A percentile compares a stretch with the other conserved stretches of the same genome.
Evolutionary conservation across 2,113 vertebrate species (phyloP).

Genomic region (cattle (Bos taurus)): ARS-UCD2.0 NC_037342.1:36111001-36111500

Average conservation of each 20-base stretch:
- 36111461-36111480: constrained; percentile 59
- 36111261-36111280: constrained; percentile 28
- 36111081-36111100: background rate
- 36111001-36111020: constrained; percentile 14
- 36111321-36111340: constrained; percentile 55
- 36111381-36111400: constrained; percentile 54
- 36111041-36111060: background rate
- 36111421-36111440: constrained; percentile 64
- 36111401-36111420: constrained; percentile 62
- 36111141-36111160: background rate
- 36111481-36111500: constrained; percentile 62
- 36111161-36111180: constrained; percentile 33
- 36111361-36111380: constrained; percentile 47
- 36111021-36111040: background rate
- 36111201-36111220: background rate
- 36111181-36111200: constrained; percentile 10
- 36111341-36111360: constrained; percentile 28
- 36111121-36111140: constrained; percentile 31
- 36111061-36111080: background rate
- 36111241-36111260: constrained; percentile 23
- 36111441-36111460: constrained; percentile 58
- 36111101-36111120: background rate
- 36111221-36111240: constrained; percentile 40
- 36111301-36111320: constrained; percentile 32
- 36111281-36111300: background rate